Percentiles rank a stretch among this genome's conserved stretches.
These are phyloP conservation scores for Limnephilus auricula DNA, from an alignment of 2,888 invertebrate species.

Conservation along the genomic window DNA sequence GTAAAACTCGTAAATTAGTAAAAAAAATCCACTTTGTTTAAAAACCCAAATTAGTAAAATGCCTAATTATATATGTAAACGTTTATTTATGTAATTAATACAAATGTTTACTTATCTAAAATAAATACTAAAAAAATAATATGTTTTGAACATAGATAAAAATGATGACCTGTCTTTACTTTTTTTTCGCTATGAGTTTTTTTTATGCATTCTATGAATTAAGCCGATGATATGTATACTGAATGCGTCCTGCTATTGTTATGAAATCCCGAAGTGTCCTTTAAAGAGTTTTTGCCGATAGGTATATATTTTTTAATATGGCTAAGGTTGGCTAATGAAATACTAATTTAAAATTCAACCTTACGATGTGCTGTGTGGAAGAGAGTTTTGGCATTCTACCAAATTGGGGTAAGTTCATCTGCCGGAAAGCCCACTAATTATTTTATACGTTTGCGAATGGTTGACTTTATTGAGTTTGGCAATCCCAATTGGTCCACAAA, in stretches of 20 bases:
- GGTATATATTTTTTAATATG: background rate
- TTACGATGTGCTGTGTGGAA: background rate
- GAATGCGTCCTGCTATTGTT: background rate
- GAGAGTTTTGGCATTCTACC: background rate
- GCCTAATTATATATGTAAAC: too few relatives aligned
- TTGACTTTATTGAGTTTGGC: background rate
- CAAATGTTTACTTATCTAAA: too few relatives aligned
- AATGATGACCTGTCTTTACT: too few relatives aligned
- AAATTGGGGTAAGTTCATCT: background rate
- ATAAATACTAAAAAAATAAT: too few relatives aligned
- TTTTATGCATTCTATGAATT: too few relatives aligned
- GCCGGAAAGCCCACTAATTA: background rate
- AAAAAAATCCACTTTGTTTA: too few relatives aligned
- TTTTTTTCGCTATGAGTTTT: too few relatives aligned
- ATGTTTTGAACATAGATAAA: too few relatives aligned
- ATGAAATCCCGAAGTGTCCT: background rate
- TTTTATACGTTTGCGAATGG: background rate
- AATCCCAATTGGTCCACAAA: background rate
- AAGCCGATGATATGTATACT: too few relatives aligned
- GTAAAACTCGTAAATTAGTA: too few relatives aligned
- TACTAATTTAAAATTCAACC: background rate
- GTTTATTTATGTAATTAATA: too few relatives aligned
- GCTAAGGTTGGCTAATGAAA: background rate
- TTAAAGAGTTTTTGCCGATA: background rate
- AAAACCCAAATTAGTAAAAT: too few relatives aligned